Percentiles rank a stretch among this genome's conserved stretches.
These are phyloP conservation scores for Rhinoraja longicauda DNA, from an alignment of 2,797 vertebrate species.

Conservation along the genomic window DNA sequence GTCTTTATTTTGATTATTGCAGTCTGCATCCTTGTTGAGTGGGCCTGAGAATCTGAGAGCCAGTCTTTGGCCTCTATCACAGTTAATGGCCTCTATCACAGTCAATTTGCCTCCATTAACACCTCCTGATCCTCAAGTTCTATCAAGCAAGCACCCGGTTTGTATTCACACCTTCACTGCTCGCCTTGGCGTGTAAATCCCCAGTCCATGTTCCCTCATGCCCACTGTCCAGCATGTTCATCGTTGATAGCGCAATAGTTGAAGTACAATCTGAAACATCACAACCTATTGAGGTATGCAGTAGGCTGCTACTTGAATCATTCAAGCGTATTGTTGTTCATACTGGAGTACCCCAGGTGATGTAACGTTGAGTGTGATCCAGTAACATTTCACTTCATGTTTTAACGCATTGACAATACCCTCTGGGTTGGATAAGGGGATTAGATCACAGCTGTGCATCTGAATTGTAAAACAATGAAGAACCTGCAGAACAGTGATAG, in stretches of 20 bases:
- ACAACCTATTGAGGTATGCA: not conserved
- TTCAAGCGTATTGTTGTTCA: not conserved
- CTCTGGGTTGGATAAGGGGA: not conserved
- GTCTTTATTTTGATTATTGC: not conserved
- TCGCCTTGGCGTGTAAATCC: not conserved
- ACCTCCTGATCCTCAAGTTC: not conserved
- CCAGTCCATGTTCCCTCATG: not conserved
- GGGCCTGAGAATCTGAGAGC: not conserved
- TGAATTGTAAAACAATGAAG: constrained; percentile 7
- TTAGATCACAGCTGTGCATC: not conserved
- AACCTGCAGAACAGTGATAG: not conserved
- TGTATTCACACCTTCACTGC: not conserved
- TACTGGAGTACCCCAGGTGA: no score
- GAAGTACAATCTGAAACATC: not conserved
- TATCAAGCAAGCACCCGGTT: not conserved
- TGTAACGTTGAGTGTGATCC: not conserved
- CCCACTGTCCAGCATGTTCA: not conserved
- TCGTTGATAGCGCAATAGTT: not conserved
- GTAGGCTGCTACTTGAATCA: not conserved
- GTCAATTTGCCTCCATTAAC: not conserved
- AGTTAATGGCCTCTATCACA: not conserved
- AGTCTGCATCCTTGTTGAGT: not conserved
- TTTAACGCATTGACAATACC: not conserved
- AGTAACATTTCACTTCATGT: not conserved
- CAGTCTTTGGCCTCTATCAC: not conserved